A percentile compares a stretch with the other conserved stretches of the same genome.
phyloP scores from a whole-genome alignment of 1,140 invertebrate genomes.

The Araneus ventricosus region DNA sequence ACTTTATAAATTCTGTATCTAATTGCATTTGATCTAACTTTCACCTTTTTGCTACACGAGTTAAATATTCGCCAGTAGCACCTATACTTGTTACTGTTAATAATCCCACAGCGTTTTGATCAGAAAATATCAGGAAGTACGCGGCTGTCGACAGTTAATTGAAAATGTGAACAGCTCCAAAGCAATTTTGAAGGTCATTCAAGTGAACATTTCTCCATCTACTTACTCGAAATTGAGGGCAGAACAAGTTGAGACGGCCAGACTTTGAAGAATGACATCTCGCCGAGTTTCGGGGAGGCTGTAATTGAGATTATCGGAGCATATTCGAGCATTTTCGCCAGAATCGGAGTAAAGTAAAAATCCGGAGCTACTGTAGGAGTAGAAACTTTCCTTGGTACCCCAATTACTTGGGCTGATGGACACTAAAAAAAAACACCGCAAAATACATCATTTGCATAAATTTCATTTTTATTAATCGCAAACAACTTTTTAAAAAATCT shows the following conservation, averaged over 20 bases:
- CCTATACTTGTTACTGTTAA: neutral
- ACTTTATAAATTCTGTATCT: too few relatives aligned
- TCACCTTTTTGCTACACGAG: neutral
- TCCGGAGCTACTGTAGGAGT: constrained; percentile 65
- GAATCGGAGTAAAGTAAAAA: constrained; percentile 70
- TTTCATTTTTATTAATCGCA: neutral
- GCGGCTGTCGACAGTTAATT: neutral
- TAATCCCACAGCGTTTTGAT: neutral
- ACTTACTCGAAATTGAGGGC: constrained; percentile 69
- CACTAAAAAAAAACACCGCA: constrained; percentile 38
- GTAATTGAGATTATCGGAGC: constrained; percentile 71
- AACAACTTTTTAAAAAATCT: neutral
- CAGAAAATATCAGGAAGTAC: neutral
- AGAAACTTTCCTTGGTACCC: constrained; percentile 62
- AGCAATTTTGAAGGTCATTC: constrained; percentile 4
- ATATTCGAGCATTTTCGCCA: constrained; percentile 53
- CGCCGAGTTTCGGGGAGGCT: constrained; percentile 61
- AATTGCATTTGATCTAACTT: too few relatives aligned
- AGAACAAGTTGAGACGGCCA: constrained; percentile 64
- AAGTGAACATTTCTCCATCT: neutral
- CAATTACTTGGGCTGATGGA: constrained; percentile 66
- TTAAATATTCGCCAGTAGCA: neutral
- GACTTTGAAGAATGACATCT: constrained; percentile 65
- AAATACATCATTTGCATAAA: neutral
- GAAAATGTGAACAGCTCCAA: neutral